phyloP scores from a whole-genome alignment of 2,113 vertebrate species.

The Brevimyrus niger region DNA sequence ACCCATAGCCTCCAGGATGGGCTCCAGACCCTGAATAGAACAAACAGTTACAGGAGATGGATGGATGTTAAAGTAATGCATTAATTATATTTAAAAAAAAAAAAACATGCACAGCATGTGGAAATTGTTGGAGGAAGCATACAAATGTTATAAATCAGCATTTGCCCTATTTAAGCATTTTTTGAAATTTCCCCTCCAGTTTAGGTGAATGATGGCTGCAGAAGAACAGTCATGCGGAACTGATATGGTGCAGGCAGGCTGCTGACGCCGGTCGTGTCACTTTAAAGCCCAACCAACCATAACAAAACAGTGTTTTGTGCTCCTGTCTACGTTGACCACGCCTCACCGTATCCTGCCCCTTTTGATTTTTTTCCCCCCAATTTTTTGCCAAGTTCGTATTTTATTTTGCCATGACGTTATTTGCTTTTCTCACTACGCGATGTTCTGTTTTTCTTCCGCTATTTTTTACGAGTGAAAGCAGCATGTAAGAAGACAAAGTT shows the following conservation, averaged over 20 bases:
- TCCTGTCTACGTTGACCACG: neutral
- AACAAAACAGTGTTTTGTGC: too few species aligned
- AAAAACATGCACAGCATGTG: neutral
- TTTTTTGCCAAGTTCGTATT: constrained; percentile 39
- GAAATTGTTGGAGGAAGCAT: neutral
- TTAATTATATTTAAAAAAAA: neutral
- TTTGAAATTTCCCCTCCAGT: constrained; percentile 36
- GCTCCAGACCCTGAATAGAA: neutral
- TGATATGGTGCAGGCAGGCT: constrained; percentile 9
- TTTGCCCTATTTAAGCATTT: neutral
- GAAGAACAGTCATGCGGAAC: constrained; percentile 9
- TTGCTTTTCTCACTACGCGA: neutral
- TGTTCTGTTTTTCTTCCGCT: constrained; percentile 24
- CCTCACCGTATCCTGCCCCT: neutral
- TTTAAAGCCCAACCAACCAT: neutral
- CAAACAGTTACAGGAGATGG: neutral
- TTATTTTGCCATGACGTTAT: neutral
- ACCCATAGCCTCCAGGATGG: neutral
- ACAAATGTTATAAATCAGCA: neutral
- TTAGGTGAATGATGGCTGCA: constrained; percentile 38
- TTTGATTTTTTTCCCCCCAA: neutral
- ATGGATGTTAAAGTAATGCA: neutral
- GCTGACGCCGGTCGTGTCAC: neutral
- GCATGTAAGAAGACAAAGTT: neutral
- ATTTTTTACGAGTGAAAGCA: neutral